Evolutionary conservation across 2,888 invertebrate species (phyloP), one percentile per base, ranked within the genome.

Genomic region (Shargacucullia verbasci): DNA sequence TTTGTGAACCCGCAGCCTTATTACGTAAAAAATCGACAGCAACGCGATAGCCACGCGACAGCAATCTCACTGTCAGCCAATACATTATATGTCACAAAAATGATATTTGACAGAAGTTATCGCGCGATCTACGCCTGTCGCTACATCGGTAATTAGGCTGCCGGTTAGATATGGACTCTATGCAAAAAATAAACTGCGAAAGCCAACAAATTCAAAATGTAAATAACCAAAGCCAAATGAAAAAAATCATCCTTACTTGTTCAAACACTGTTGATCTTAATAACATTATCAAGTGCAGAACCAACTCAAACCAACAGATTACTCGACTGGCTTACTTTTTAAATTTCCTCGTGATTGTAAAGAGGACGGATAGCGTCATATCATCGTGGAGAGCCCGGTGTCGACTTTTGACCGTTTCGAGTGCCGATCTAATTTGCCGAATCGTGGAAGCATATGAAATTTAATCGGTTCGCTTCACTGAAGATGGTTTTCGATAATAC

Each of bases 401-500:
- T 90, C 91, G 89, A 85, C 88, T 89, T 90, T 91, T 92, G 93
- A 93, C 93, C 94, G 94, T 84, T 89, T 90, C 79, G 86, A 93
- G 92, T 89, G 87, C 85, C 86, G 88, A 91, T 91, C 90, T 93
- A 91, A 93, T 93, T 93, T 92, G 85, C 84, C 85, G 91, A 91
- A 85, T 89, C 89, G 88, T 79, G 90, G 90, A 86, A 89, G 91
- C 92, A 92, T 91, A 88, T 88, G 88, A 88, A 89, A 92, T 92
- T 82, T 86, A 90, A 92, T 92, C 88, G 88, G 86, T 86, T 82
- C 79, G 79, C 77, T 53, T 64, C 67, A 59, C 54, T 48, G 73
- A 61, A 62, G 64, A 68, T 63, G 62, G 58, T 60, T 66, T 59
- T 60, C 61, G 60, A 64, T 64, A 71, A 67, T 64, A 56, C 45